Percentiles rank a stretch among this genome's conserved stretches.
These are phyloP conservation scores for Stenotaenia linearis DNA, from an alignment of 2,888 invertebrate species.

Conservation along the genomic window DNA sequence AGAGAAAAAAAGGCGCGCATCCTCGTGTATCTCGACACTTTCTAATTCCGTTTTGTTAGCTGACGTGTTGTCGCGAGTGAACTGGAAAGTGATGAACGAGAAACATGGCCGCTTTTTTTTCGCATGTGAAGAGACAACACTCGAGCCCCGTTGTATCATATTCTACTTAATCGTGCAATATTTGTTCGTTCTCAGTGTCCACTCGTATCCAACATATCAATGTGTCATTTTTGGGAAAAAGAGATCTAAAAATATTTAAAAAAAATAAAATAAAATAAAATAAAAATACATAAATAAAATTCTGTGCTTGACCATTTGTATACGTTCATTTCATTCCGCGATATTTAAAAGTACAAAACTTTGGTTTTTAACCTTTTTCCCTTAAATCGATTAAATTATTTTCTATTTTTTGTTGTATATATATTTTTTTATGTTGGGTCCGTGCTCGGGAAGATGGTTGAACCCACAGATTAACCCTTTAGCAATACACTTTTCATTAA, in stretches of 20 bases:
- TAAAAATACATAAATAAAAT: not conserved
- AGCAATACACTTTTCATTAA: conserved; percentile 5
- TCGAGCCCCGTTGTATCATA: conserved; percentile 24
- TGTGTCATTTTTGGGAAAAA: conserved; percentile 19
- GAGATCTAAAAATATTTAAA: not conserved
- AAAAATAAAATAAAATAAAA: not conserved
- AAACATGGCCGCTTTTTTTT: not conserved
- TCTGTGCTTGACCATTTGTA: conserved; percentile 7
- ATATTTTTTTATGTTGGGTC: not conserved
- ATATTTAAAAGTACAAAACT: not conserved
- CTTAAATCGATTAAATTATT: not conserved
- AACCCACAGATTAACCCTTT: conserved; percentile 12
- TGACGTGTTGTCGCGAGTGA: not conserved
- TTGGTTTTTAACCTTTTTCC: not conserved
- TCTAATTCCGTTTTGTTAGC: not conserved
- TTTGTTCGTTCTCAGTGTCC: conserved; percentile 26
- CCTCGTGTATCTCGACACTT: not conserved
- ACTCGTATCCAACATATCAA: conserved; percentile 17
- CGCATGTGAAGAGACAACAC: not conserved
- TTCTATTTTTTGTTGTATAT: not conserved
- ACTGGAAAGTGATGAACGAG: not conserved
- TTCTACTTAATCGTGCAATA: conserved; percentile 26
- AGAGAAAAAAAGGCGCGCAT: not conserved
- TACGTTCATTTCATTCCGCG: not conserved
- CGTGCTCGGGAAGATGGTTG: conserved; percentile 3